Evolutionary conservation across 2,888 invertebrate genomes (phyloP).

Genomic region (Erpobdella octoculata): DNA sequence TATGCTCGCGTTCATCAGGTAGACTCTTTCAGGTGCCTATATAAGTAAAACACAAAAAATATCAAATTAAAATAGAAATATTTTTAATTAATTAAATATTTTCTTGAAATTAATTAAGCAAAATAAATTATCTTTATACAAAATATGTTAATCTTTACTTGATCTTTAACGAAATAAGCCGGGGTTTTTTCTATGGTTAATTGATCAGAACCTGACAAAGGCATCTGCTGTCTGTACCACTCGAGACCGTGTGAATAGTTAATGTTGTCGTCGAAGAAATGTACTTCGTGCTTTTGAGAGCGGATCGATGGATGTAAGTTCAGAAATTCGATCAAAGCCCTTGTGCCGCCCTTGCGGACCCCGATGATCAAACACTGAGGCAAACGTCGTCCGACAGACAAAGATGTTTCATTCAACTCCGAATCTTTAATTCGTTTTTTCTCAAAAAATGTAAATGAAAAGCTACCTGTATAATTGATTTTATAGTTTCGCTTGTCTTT

Average conservation of each 20-base stretch:
- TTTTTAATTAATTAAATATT: background rate
- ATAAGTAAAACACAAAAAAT: background rate
- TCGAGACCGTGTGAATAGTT: slow-evolving; percentile 84
- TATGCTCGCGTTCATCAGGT: slow-evolving; percentile 84
- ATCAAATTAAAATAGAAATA: background rate
- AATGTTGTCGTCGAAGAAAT: slow-evolving; percentile 68
- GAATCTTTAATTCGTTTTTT: no score
- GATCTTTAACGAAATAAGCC: slow-evolving; percentile 88
- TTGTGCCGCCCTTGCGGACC: slow-evolving; percentile 52
- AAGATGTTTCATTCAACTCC: no score
- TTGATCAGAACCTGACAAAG: slow-evolving; percentile 79
- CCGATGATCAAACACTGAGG: slow-evolving; percentile 53
- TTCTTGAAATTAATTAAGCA: background rate
- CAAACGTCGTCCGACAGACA: slow-evolving; percentile 41
- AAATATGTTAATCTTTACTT: slow-evolving; percentile 57
- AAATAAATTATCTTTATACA: background rate
- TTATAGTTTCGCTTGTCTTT: no score
- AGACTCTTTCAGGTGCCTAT: slow-evolving; percentile 70
- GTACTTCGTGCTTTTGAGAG: slow-evolving; percentile 86
- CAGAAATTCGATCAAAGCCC: slow-evolving; percentile 50
- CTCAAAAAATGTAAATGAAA: no score
- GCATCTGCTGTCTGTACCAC: slow-evolving; percentile 84
- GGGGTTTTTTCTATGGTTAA: slow-evolving; percentile 95
- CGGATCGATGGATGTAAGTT: slow-evolving; percentile 63
- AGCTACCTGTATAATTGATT: no score